Evolutionary conservation across 2,888 invertebrate species (phyloP).

Genomic region (Agriopis aurantiaria): DNA sequence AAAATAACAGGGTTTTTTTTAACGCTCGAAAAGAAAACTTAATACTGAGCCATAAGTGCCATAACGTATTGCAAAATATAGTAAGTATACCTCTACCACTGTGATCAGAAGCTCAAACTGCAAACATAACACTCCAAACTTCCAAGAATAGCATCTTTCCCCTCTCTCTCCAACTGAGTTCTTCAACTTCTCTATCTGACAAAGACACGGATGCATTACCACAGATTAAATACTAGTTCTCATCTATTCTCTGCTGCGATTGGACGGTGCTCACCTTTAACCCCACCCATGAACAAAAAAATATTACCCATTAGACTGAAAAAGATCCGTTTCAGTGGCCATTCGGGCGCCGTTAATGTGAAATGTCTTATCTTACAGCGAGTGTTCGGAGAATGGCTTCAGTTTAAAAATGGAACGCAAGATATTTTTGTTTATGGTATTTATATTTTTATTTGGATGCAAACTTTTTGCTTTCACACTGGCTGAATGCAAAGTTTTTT

Average conservation of each 20-base stretch:
- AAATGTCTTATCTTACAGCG: conserved; percentile 67
- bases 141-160: conserved; percentile 73
- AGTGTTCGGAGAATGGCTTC: conserved; percentile 33
- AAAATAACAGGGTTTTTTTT: too few species aligned
- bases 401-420: conserved; percentile 42
- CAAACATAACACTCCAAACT: conserved; percentile 54
- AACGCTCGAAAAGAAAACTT: too few species aligned
- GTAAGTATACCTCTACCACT: too few species aligned
- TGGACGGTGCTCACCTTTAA: conserved; percentile 80
- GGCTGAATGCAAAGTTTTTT: neutral
- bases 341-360: conserved; percentile 69
- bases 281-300: conserved; percentile 84
- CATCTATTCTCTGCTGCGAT: conserved; percentile 65
- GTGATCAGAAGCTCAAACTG: conserved; percentile 29
- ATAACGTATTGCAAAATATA: neutral
- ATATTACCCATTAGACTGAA: conserved; percentile 82
- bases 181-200: conserved; percentile 60
- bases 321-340: conserved; percentile 75
- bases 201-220: conserved; percentile 57
- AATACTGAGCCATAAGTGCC: neutral
- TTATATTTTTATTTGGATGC: conserved; percentile 7
- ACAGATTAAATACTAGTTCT: conserved; percentile 25
- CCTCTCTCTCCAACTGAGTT: conserved; percentile 66
- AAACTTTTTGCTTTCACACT: neutral
- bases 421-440: conserved; percentile 24